These are phyloP conservation scores for Leptinotarsa juncta DNA, from an alignment of 2,888 invertebrate genomes.

Conservation along the genomic window DNA sequence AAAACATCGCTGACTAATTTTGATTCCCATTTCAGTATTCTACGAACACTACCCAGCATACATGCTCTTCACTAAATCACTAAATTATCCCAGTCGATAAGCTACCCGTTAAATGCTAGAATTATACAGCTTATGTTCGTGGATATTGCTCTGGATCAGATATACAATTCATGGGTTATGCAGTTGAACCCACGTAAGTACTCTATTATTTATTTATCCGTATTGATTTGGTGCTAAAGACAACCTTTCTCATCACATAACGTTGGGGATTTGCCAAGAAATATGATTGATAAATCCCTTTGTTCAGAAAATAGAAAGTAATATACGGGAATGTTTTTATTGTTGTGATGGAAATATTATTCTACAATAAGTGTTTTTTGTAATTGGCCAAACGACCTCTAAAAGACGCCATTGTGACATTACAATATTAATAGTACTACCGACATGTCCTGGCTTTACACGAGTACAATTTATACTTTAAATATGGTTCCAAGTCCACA, in stretches of 20 bases:
- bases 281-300: too few relatives aligned
- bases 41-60: constrained; percentile 32
- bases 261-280: too few relatives aligned
- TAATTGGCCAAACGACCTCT: too few relatives aligned
- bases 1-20: background rate
- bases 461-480: too few relatives aligned
- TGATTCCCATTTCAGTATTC: constrained; percentile 26
- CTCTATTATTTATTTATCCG: background rate
- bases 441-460: too few relatives aligned
- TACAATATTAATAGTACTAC: too few relatives aligned
- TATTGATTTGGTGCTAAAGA: background rate
- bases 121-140: constrained; percentile 17
- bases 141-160: constrained; percentile 8
- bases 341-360: too few relatives aligned
- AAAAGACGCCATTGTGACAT: too few relatives aligned
- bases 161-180: constrained; percentile 6
- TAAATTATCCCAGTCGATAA: constrained; percentile 28
- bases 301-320: too few relatives aligned
- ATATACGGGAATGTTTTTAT: too few relatives aligned
- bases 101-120: constrained; percentile 21
- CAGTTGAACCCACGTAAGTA: constrained; percentile 10
- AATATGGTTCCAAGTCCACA: too few relatives aligned
- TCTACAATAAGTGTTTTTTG: too few relatives aligned
- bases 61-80: constrained; percentile 26
- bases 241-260: background rate